Base-by-base conservation (phyloP, 1,140 invertebrate genomes). In the Idris sp. region DNA sequence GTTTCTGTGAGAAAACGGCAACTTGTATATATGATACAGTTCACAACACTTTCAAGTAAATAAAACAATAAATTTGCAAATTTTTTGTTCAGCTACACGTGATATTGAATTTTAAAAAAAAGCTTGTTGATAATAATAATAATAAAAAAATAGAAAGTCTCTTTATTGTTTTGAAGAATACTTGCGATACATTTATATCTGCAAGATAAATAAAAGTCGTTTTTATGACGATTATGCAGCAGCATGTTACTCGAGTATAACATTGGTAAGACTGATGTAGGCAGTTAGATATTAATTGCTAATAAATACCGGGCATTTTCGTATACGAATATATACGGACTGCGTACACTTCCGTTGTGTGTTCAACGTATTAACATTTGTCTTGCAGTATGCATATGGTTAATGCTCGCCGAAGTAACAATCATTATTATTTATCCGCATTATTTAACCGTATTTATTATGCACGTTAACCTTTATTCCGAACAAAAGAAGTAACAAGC, bases 221-320 rank as follows among this genome's bases (percentile, higher is more conserved):
- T 48, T 61, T 74, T 65, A 68, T 53, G 36, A 64, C 59, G 56
- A 49, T 33, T 51, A 54, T 59, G 46, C 46, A 67, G 61, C 64
- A 59, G 40, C 51, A 48, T 59, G 43, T 49, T 67, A 58, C 54
- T 36, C 56, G 49, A 38, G 46, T 36, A 28, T 33, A 68, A 72
- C 62, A 64, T 64, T 72, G 30, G 51, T 16, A 65, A 77, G 72
- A 77, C 54, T 54, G 64, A 72, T 73, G 61, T 44, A 54, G 36
- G 67, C 48, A 62, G 19, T 65, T 51, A 62, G 53, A 62, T 54
- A 72, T 56, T 67, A 67, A 72, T 62, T 67, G 74, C 58, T 64
- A 67, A 75, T 75, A 75, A 75, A 75, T 69, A 75, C 49, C 48
- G 18, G 13, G 49, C 58, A 56, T 74, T 74, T 74, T 74, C 51